phyloP scores from a whole-genome alignment of 2,113 vertebrate species.

The Ibidorhyncha struthersii region DNA sequence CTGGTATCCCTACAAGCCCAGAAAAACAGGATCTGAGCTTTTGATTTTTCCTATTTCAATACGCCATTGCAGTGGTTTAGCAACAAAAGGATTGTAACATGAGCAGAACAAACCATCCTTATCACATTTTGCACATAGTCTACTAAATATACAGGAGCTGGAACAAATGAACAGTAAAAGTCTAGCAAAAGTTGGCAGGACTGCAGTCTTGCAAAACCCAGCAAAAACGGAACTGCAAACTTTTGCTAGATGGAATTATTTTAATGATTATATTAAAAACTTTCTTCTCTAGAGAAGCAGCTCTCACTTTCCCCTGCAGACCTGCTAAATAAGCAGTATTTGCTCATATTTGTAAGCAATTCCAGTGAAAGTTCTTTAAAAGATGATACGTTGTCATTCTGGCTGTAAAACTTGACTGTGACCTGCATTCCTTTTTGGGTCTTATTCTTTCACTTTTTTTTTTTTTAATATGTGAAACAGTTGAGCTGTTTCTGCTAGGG shows the following conservation, averaged over 20 bases:
- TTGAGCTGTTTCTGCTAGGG: constrained; percentile 21
- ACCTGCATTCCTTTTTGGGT: constrained; percentile 13
- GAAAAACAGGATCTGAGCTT: background rate
- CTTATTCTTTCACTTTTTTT: background rate
- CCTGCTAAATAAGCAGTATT: constrained; percentile 54
- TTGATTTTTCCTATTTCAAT: background rate
- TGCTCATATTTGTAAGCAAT: constrained; percentile 40
- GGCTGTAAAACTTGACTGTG: constrained; percentile 42
- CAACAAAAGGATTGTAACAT: background rate
- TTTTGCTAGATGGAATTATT: background rate
- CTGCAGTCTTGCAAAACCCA: background rate
- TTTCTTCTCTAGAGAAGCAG: background rate
- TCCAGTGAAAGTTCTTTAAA: constrained; percentile 44
- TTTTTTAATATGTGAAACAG: background rate
- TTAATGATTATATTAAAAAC: constrained; percentile 10
- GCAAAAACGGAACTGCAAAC: background rate
- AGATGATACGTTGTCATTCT: constrained; percentile 33
- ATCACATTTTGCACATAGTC: background rate
- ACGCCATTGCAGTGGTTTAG: background rate
- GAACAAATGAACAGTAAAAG: background rate
- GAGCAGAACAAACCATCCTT: background rate
- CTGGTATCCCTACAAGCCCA: background rate
- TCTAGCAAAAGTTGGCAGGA: background rate
- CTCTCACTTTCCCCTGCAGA: background rate
- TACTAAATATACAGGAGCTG: background rate